Evolutionary conservation across 2,797 vertebrate genomes (phyloP).

Genomic region (Bovichtus diacanthus): DNA sequence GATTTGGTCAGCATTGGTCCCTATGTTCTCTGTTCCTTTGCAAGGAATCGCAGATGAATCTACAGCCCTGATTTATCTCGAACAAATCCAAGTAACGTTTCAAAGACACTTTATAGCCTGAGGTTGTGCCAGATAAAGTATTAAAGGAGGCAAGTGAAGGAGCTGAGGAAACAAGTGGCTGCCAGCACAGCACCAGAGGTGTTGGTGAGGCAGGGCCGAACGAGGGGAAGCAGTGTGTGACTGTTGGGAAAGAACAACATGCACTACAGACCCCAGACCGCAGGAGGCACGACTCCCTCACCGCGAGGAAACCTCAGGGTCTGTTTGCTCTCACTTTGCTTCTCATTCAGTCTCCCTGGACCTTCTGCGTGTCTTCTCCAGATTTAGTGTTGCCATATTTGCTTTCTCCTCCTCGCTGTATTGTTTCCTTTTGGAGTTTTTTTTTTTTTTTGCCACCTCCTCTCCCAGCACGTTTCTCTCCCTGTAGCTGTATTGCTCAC

Average conservation of each 20-base stretch:
- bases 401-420: not conserved
- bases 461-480: not conserved
- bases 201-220: constrained; percentile 17
- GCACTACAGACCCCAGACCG: constrained; percentile 70
- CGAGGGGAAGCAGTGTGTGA: constrained; percentile 47
- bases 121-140: constrained; percentile 15
- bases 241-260: constrained; percentile 71
- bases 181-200: constrained; percentile 23
- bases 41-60: constrained; percentile 1
- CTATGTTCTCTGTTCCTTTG: not conserved
- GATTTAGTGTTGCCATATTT: constrained; percentile 7
- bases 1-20: not conserved
- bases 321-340: constrained; percentile 53
- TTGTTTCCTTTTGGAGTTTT: constrained; percentile 4
- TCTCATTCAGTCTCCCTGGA: constrained; percentile 27
- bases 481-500: constrained; percentile 26
- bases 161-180: constrained; percentile 24
- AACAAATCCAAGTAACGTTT: constrained; percentile 5
- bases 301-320: constrained; percentile 66
- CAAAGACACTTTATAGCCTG: not conserved
- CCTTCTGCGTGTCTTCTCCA: constrained; percentile 5
- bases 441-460: not conserved
- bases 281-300: constrained; percentile 72
- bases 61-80: not conserved
- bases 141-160: not conserved